Conservation (phyloP, 2,113 vertebrate species). For the Pseudois nayaur region DNA sequence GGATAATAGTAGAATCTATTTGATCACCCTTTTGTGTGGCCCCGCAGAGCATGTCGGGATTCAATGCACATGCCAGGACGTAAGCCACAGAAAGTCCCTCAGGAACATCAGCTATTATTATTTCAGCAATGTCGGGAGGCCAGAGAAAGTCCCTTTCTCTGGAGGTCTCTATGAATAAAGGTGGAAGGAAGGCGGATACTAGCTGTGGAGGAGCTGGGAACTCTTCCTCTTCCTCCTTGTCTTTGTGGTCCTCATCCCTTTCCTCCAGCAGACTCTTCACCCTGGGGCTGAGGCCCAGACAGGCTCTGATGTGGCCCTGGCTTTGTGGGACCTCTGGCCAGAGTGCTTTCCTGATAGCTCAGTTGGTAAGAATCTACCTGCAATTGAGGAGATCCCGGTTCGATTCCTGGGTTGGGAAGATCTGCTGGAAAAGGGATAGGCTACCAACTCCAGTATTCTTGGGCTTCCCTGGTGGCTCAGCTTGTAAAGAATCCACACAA, state of each 20-base stretch:
- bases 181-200: neutral
- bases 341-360: neutral
- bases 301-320: neutral
- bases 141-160: neutral
- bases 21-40: neutral
- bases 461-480: neutral
- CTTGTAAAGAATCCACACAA: neutral
- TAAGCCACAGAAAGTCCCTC: neutral
- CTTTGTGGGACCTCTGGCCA: neutral
- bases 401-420: neutral
- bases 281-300: neutral
- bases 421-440: neutral
- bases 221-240: neutral
- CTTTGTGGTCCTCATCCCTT: neutral
- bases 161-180: neutral
- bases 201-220: neutral
- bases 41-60: neutral
- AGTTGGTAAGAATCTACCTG: neutral
- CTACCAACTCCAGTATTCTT: neutral
- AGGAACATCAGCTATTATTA: neutral
- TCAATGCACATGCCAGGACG: neutral
- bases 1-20: neutral
- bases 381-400: neutral
- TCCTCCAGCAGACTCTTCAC: neutral
- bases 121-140: neutral